phyloP scores from a whole-genome alignment of 1,140 invertebrate genomes.

The Drosophila asahinai region DNA sequence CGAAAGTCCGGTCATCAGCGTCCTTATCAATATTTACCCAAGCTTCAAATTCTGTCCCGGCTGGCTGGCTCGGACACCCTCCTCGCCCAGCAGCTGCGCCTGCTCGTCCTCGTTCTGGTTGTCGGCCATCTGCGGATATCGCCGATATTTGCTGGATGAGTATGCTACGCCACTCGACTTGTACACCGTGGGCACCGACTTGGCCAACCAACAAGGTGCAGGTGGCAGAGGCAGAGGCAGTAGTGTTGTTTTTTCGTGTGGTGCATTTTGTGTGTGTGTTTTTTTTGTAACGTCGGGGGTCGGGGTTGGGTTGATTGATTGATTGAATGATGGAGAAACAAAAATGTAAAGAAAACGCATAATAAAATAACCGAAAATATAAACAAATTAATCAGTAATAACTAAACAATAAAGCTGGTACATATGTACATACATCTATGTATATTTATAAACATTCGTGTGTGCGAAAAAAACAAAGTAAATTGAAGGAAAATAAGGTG shows the following conservation, averaged over 20 bases:
- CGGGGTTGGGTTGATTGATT: conserved; percentile 36
- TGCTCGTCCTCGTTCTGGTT: conserved; percentile 96
- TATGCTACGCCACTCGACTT: conserved; percentile 67
- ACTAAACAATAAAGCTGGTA: conserved; percentile 42
- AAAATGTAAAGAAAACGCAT: conserved; percentile 70
- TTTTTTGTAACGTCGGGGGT: conserved; percentile 45
- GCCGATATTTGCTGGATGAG: conserved; percentile 81
- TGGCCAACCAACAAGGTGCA: conserved; percentile 63
- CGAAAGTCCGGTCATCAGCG: conserved; percentile 14
- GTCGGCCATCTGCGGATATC: conserved; percentile 92
- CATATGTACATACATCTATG: conserved; percentile 31
- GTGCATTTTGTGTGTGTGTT: conserved; percentile 37
- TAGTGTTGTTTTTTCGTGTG: conserved; percentile 31
- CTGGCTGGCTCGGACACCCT: conserved; percentile 95
- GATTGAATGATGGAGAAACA: conserved; percentile 65
- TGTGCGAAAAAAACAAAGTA: background rate
- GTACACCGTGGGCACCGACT: conserved; percentile 83
- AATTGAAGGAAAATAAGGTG: background rate
- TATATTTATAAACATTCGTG: conserved; percentile 26
- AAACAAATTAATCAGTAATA: conserved; percentile 23
- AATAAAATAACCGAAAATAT: conserved; percentile 65
- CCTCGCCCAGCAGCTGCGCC: conserved; percentile 96
- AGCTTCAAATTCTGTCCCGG: conserved; percentile 95
- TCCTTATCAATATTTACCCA: conserved; percentile 89
- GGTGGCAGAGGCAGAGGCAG: conserved; percentile 21